A percentile compares a stretch with the other conserved stretches of the same genome.
phyloP scores from a whole-genome alignment of 1,140 invertebrate genomes.

The Thrips palmi region DNA sequence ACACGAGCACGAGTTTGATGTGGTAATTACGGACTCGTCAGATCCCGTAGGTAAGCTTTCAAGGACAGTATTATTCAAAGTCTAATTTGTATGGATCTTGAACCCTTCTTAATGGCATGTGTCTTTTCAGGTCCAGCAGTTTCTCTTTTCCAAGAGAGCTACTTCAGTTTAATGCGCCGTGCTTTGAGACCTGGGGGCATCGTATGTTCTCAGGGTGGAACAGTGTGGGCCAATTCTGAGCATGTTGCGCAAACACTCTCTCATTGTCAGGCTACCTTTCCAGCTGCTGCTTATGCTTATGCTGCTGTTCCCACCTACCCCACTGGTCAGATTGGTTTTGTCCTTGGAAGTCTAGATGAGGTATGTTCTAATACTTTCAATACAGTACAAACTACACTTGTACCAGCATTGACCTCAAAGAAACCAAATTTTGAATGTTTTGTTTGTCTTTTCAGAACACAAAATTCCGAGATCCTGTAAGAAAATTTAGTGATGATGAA shows the following conservation, averaged over 20 bases:
- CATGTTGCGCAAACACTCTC: conserved; percentile 56
- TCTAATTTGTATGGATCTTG: background rate
- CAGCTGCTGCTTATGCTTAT: conserved; percentile 55
- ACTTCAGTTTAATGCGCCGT: conserved; percentile 70
- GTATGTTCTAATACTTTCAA: conserved; percentile 22
- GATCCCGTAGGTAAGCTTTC: conserved; percentile 63
- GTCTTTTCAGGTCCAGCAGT: conserved; percentile 38
- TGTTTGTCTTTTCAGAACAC: conserved; percentile 27
- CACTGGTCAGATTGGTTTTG: conserved; percentile 86
- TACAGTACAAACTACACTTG: background rate
- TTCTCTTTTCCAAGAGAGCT: conserved; percentile 59
- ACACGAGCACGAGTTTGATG: conserved; percentile 75
- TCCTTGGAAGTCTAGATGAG: conserved; percentile 49
- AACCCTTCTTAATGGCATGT: background rate
- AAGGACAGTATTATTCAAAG: background rate
- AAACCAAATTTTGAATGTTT: background rate
- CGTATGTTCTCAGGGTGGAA: conserved; percentile 85
- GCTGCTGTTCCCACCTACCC: conserved; percentile 88
- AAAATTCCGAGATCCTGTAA: conserved; percentile 50
- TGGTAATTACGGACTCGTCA: conserved; percentile 96
- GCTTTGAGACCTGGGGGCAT: conserved; percentile 74
- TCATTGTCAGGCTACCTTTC: conserved; percentile 58
- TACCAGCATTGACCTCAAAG: background rate
- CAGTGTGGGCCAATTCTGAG: conserved; percentile 70
- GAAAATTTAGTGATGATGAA: conserved; percentile 43